Percentiles rank a stretch among this genome's conserved stretches.
phyloP scores from a whole-genome alignment of 2,113 vertebrate species.

The Myocastor coypus region DNA sequence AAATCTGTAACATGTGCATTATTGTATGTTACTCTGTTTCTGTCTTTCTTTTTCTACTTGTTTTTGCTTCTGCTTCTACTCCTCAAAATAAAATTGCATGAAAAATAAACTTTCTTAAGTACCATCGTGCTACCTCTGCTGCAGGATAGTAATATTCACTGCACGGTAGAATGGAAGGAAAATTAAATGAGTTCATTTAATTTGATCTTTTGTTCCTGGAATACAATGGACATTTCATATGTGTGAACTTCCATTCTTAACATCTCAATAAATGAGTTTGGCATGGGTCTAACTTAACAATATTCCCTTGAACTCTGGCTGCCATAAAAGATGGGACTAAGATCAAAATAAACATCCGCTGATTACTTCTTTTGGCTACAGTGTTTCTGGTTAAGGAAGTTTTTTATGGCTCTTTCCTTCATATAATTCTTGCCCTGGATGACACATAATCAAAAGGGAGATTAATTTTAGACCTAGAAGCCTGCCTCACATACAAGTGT shows the following conservation, averaged over 20 bases:
- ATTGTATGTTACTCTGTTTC: no score
- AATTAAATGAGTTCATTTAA: not conserved
- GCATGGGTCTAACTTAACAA: not conserved
- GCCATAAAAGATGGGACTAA: not conserved
- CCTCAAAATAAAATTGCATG: no score
- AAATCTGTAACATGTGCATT: no score
- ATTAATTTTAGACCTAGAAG: not conserved
- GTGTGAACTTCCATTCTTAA: not conserved
- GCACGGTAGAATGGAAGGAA: not conserved
- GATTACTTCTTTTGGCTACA: not conserved
- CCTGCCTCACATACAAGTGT: not conserved
- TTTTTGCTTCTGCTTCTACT: no score
- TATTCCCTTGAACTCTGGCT: not conserved
- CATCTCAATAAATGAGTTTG: not conserved
- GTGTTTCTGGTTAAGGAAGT: not conserved
- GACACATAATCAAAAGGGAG: not conserved
- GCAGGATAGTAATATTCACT: not conserved
- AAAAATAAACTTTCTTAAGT: not conserved
- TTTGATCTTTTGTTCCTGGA: not conserved
- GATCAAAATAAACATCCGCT: not conserved
- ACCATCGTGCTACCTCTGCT: not conserved
- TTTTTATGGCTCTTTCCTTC: not conserved
- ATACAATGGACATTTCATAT: not conserved
- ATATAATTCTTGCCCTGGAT: not conserved
- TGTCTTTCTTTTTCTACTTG: no score